These are phyloP conservation scores for Cyclopterus lumpus DNA, from an alignment of 2,797 vertebrate genomes.

Conservation along the genomic window DNA sequence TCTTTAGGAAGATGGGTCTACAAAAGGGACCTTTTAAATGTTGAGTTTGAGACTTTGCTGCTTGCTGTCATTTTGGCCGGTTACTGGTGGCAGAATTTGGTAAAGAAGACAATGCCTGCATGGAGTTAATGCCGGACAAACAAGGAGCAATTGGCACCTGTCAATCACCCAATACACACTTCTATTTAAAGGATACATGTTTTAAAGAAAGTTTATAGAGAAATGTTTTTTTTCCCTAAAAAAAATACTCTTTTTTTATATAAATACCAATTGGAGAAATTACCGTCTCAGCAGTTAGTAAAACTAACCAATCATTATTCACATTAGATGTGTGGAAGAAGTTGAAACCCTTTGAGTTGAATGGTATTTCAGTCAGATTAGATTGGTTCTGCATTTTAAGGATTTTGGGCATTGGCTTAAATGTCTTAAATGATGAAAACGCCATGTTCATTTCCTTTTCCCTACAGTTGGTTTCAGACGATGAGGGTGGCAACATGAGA, in stretches of 20 bases:
- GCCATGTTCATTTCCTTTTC: background rate
- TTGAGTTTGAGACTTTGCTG: background rate
- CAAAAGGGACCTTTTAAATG: background rate
- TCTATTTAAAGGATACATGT: background rate
- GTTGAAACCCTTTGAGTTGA: background rate
- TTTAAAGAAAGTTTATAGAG: background rate
- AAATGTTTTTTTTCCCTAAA: background rate
- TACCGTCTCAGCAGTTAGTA: background rate
- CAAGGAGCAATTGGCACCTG: too few relatives aligned
- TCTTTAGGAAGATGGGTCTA: constrained; percentile 73
- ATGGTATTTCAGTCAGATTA: background rate
- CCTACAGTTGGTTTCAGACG: constrained; percentile 70
- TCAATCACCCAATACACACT: background rate
- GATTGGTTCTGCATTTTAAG: background rate
- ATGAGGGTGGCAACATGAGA: constrained; percentile 75
- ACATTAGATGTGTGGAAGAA: background rate
- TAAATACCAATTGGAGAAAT: background rate
- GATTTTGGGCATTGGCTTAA: background rate
- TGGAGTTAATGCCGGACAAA: background rate
- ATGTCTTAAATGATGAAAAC: background rate
- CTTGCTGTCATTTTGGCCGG: background rate
- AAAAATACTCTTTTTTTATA: background rate
- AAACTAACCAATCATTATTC: background rate
- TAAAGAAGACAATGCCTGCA: background rate
- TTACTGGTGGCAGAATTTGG: background rate